Percentiles rank a stretch among this genome's conserved stretches.
Evolutionary conservation across 2,113 vertebrate genomes (phyloP).

Genomic region (Podarcis muralis): DNA sequence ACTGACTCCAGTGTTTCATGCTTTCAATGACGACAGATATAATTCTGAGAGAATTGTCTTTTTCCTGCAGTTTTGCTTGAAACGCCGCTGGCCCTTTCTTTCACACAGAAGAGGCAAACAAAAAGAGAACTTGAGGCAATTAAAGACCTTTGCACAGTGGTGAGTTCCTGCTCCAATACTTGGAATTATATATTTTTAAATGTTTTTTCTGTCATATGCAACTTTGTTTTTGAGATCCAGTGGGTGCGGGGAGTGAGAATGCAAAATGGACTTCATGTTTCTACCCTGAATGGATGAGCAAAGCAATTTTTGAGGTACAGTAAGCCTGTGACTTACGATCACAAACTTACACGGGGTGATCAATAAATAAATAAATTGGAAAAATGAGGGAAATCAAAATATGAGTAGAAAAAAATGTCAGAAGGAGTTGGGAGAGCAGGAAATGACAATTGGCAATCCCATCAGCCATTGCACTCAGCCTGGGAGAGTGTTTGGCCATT

Average conservation of each 20-base stretch:
- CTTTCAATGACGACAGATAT: constrained; percentile 88
- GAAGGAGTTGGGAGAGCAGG: too few relatives aligned
- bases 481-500: too few relatives aligned
- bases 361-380: too few relatives aligned
- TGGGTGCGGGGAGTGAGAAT: neutral
- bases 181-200: neutral
- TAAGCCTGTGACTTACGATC: too few relatives aligned
- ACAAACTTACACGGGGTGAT: too few relatives aligned
- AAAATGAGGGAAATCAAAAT: too few relatives aligned
- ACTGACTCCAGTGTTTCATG: constrained; percentile 92
- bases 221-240: neutral
- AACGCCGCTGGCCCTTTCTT: constrained; percentile 62
- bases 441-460: too few relatives aligned
- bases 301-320: neutral
- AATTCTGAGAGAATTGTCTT: constrained; percentile 84
- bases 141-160: fast-evolving
- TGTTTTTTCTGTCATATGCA: neutral
- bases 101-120: constrained; percentile 31
- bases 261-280: neutral
- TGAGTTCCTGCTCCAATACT: neutral
- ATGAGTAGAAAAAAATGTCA: too few relatives aligned
- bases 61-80: constrained; percentile 72
- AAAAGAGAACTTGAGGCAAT: constrained; percentile 25
- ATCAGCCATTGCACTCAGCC: too few relatives aligned
- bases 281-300: neutral